Percentiles rank a stretch among this genome's conserved stretches.
These are phyloP conservation scores for Drosophila santomea DNA, from an alignment of 1,140 invertebrate genomes.

Conservation along the genomic window DNA sequence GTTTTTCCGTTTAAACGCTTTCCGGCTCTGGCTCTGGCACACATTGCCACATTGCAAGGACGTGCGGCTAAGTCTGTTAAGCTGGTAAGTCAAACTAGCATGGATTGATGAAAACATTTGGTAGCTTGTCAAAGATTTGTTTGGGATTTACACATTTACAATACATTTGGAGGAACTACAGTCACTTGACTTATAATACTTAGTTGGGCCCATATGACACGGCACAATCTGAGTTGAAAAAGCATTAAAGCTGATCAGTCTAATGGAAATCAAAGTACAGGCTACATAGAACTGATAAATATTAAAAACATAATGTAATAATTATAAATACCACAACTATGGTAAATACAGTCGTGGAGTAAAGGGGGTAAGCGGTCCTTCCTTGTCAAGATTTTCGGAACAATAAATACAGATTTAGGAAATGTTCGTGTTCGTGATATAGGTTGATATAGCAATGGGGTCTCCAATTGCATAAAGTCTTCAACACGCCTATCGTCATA, in stretches of 20 bases:
- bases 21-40: background rate
- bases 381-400: background rate
- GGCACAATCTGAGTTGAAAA: background rate
- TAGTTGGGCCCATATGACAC: constrained; percentile 22
- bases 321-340: no score
- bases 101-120: constrained; percentile 54
- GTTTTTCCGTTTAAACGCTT: constrained; percentile 32
- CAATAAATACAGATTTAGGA: background rate
- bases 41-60: constrained; percentile 1
- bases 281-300: background rate
- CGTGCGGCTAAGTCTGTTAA: constrained; percentile 43
- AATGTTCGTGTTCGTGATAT: background rate
- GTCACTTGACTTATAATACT: constrained; percentile 45
- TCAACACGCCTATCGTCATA: background rate
- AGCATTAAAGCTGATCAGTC: background rate
- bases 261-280: background rate
- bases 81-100: constrained; percentile 71
- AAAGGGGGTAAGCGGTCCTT: no score
- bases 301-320: no score
- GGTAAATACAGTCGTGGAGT: no score
- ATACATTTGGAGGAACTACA: constrained; percentile 52
- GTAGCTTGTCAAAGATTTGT: constrained; percentile 49
- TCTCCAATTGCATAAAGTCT: background rate
- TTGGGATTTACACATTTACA: constrained; percentile 42
- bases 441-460: background rate